Evolutionary conservation across 1,140 invertebrate genomes (phyloP), one percentile per base, ranked within the genome.

Genomic region (Zaprionus camerounensis): DNA sequence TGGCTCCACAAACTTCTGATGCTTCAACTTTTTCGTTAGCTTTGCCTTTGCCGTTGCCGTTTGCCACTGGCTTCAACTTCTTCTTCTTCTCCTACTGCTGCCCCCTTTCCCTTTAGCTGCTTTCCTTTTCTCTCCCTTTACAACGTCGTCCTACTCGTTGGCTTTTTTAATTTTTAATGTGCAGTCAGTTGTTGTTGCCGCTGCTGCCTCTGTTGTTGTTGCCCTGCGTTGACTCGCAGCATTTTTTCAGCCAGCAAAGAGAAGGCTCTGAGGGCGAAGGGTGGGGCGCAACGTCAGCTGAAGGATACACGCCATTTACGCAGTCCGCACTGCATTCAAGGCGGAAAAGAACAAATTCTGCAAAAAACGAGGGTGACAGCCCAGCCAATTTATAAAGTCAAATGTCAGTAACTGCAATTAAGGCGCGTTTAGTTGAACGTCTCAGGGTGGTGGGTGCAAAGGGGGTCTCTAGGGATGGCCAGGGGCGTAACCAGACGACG

Each of bases 371-470:
- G 64, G 64, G 22, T 66, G 64, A 68, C 65, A 71, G 76, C 65
- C 71, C 44, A 55, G 82, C 85, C 85, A 88, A 88, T 88, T 90
- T 91, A 70, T 80, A 58, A 90, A 90, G 85, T 90, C 85, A 91
- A 90, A 90, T 90, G 85, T 81, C 85, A 90, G 86, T 85, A 84
- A 90, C 86, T 90, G 86, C 85, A 90, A 90, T 90, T 91, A 90
- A 71, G 70, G 79, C 86, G 76, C 76, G 61, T 76, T 81, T 81
- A 79, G 46, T 44, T 56, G 59, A 90, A 69, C 66, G 69, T 7
- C 24, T 53, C 46, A 51, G 9, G 2, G 20, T 58, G 62, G 15
- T 2, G 41, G 51, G 12, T 49, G 67, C 56, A 38, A 62, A 41
- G 28, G 20, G 65, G 38, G 26, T 22, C 17, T 44, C 11, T 44